Evolutionary conservation across 1,140 invertebrate genomes (phyloP).

Genomic region (Drosophila subpulchrella): DNA sequence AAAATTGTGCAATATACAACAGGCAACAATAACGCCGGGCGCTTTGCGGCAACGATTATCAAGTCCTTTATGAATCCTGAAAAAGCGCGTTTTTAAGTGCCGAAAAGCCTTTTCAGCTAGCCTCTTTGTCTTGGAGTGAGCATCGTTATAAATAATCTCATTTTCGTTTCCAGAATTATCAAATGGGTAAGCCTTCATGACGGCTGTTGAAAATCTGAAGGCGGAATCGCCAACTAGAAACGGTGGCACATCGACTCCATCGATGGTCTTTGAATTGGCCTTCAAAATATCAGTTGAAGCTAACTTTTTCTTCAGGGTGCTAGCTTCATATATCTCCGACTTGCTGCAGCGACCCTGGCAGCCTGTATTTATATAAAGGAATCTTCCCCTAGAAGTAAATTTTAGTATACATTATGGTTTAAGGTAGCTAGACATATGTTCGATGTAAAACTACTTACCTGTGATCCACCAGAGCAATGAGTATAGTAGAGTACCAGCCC

Average conservation of each 20-base stretch:
- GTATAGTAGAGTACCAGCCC: constrained; percentile 1
- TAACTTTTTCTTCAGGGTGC: not conserved
- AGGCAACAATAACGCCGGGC: not conserved
- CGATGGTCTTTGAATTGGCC: not conserved
- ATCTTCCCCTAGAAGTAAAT: not conserved
- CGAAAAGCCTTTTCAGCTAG: not conserved
- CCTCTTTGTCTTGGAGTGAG: not conserved
- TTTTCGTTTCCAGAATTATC: not conserved
- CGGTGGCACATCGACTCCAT: not conserved
- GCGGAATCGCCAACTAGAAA: not conserved
- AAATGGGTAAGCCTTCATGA: not conserved
- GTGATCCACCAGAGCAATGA: not conserved
- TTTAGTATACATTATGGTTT: not conserved
- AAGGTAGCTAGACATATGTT: no score
- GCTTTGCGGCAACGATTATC: not conserved
- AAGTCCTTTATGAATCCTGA: not conserved
- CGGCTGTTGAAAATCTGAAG: not conserved
- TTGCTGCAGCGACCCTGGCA: not conserved
- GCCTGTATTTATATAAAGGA: not conserved
- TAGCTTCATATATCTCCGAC: not conserved
- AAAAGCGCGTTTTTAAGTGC: not conserved
- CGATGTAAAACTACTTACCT: not conserved
- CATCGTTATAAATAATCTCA: not conserved
- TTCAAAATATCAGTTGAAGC: not conserved
- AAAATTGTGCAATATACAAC: not conserved